phyloP scores from a whole-genome alignment of 2,888 invertebrate genomes.

The Cacoxenus indagator region DNA sequence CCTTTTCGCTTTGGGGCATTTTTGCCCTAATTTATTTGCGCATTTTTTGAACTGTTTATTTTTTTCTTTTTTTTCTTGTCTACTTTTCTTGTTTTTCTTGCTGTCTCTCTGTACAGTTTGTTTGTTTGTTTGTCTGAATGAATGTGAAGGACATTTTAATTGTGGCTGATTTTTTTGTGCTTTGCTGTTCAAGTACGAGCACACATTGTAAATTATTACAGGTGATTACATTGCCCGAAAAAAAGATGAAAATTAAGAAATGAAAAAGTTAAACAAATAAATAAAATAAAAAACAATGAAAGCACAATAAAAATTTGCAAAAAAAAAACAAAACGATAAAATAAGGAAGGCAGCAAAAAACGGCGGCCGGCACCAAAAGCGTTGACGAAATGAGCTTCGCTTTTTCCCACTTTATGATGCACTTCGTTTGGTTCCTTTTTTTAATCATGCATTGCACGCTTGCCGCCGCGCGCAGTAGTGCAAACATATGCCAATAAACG shows the following conservation, averaged over 20 bases:
- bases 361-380: no score
- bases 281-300: not conserved
- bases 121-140: constrained; percentile 25
- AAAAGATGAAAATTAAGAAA: not conserved
- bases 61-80: no score
- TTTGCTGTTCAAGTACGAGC: constrained; percentile 23
- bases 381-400: no score
- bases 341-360: no score
- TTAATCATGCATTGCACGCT: no score
- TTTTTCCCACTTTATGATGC: no score
- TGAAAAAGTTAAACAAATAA: not conserved
- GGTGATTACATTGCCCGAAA: constrained; percentile 9
- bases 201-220: constrained; percentile 23
- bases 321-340: not conserved
- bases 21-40: no score
- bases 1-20: no score
- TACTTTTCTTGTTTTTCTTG: constrained; percentile 6
- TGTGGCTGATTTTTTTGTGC: not conserved
- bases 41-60: no score
- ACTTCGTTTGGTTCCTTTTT: no score
- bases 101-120: constrained; percentile 30
- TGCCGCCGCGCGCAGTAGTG: no score
- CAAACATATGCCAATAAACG: no score
- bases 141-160: constrained; percentile 29
- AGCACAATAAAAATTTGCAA: not conserved